A percentile compares a stretch with the other conserved stretches of the same genome.
Conservation (phyloP, 2,888 invertebrate species). For the Shargacucullia verbasci region DNA sequence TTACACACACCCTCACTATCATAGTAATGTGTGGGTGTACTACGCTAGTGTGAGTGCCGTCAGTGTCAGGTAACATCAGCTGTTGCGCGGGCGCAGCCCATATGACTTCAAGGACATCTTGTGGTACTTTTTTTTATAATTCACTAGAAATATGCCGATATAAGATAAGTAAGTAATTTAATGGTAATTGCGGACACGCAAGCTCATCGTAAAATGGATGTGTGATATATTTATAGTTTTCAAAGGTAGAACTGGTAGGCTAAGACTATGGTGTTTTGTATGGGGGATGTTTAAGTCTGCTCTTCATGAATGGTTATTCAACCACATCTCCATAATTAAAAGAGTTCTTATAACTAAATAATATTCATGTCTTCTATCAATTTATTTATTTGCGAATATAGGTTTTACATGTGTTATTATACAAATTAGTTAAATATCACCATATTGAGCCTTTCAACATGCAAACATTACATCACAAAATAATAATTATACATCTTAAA, state of each 20-base stretch:
- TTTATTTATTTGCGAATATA: too few species aligned
- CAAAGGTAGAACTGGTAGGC: too few species aligned
- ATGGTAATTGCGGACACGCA: constrained; percentile 33
- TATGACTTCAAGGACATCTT: constrained; percentile 87
- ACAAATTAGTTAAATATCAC: too few species aligned
- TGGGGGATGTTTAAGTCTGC: too few species aligned
- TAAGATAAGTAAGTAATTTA: constrained; percentile 43
- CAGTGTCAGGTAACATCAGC: constrained; percentile 86
- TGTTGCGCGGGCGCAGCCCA: constrained; percentile 81
- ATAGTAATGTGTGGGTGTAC: constrained; percentile 28
- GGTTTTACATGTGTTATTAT: too few species aligned
- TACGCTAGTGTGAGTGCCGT: constrained; percentile 57
- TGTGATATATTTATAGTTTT: constrained; percentile 1
- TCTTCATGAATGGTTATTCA: too few species aligned
- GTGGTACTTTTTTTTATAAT: constrained; percentile 61
- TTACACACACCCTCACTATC: constrained; percentile 29
- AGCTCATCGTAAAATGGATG: background rate
- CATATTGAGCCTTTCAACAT: too few species aligned
- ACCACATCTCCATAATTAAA: too few species aligned
- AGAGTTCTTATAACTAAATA: too few species aligned
- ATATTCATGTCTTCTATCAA: too few species aligned
- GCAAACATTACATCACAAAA: too few species aligned
- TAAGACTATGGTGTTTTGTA: background rate
- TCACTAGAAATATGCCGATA: constrained; percentile 44
- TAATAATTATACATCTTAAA: too few species aligned